Evolutionary conservation across 1,140 invertebrate species (phyloP).

Genomic region (Caenorhabditis brenneri): DNA sequence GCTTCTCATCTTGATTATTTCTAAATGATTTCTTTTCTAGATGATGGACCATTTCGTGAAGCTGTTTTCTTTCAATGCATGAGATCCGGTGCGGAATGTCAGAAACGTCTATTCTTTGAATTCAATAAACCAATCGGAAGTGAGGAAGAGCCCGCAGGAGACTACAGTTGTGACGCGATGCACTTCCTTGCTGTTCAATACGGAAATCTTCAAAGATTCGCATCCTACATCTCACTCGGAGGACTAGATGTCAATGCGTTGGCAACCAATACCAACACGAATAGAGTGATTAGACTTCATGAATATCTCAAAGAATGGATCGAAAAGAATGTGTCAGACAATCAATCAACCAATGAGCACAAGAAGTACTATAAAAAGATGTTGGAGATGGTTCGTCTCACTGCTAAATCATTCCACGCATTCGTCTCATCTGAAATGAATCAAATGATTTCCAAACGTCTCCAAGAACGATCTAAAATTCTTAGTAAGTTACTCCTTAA

Average conservation of each 20-base stretch:
- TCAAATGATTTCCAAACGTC: background rate
- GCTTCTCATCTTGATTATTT: too few relatives aligned
- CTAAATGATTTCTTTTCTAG: background rate
- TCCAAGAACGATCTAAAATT: background rate
- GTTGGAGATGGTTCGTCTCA: background rate
- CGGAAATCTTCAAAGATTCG: constrained; percentile 7
- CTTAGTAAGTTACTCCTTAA: background rate
- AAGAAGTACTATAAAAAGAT: background rate
- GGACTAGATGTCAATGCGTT: background rate
- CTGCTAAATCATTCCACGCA: background rate
- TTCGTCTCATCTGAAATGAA: background rate
- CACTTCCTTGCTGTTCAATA: background rate
- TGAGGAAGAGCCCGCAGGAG: background rate
- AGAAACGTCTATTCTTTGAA: constrained; percentile 12
- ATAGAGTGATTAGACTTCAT: background rate
- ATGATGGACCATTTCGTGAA: background rate
- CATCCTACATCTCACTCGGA: background rate
- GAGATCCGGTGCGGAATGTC: constrained; percentile 19
- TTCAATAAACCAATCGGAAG: background rate
- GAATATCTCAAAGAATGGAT: background rate
- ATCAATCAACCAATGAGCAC: background rate
- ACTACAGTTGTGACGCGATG: background rate
- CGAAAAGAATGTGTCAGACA: background rate
- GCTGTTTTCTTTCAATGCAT: constrained; percentile 27
- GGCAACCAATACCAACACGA: background rate